Evolutionary conservation across 1,140 invertebrate genomes (phyloP).

Genomic region (Metopolophium dirhodum): DNA sequence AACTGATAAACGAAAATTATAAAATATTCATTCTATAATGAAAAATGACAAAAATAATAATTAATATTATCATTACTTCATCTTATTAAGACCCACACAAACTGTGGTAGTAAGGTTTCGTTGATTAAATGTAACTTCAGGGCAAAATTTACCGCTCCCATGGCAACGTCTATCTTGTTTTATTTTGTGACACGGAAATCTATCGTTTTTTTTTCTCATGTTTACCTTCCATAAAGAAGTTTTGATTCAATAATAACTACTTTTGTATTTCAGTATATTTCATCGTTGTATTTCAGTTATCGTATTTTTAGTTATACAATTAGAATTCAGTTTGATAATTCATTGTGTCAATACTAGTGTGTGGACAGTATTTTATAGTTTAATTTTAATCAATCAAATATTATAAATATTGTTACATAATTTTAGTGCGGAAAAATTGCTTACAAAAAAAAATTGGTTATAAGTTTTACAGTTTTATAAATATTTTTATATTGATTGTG

Average conservation of each 20-base stretch:
- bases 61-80: too few relatives aligned
- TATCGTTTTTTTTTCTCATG: neutral
- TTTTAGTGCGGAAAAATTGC: neutral
- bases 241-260: too few relatives aligned
- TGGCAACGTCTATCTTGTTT: neutral
- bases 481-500: neutral
- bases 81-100: too few relatives aligned
- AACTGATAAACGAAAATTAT: too few relatives aligned
- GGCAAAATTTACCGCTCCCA: neutral
- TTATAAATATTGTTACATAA: neutral
- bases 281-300: neutral
- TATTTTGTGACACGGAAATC: neutral
- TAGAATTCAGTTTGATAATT: neutral
- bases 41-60: too few relatives aligned
- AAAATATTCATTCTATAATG: too few relatives aligned
- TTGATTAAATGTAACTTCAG: neutral
- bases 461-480: neutral
- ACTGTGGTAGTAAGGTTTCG: neutral
- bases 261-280: too few relatives aligned
- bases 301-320: neutral
- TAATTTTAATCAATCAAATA: neutral
- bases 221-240: too few relatives aligned
- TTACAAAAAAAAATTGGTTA: neutral
- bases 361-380: neutral
- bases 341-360: neutral